Evolutionary conservation across 2,888 invertebrate species (phyloP).

Genomic region (Xestobium rufovillosum): DNA sequence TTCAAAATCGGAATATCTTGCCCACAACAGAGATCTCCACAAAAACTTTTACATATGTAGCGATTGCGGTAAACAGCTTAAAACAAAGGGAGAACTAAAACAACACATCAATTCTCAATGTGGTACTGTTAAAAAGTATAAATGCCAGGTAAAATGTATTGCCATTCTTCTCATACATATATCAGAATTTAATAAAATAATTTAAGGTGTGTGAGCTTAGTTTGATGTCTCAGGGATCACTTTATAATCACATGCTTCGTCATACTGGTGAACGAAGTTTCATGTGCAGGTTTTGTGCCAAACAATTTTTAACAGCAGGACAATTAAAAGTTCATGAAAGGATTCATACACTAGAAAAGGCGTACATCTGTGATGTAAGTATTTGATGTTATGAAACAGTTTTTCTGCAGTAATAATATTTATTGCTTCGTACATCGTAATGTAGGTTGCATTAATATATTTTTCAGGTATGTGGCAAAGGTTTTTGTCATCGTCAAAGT

Average conservation of each 20-base stretch:
- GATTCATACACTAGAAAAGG: conserved; percentile 37
- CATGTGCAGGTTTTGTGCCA: conserved; percentile 38
- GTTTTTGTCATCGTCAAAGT: conserved; percentile 46
- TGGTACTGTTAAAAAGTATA: conserved; percentile 40
- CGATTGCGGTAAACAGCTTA: conserved; percentile 43
- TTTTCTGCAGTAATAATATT: conserved; percentile 3
- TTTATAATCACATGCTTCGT: conserved; percentile 34
- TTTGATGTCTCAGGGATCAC: conserved; percentile 35
- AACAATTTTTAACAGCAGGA: conserved; percentile 34
- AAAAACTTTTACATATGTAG: conserved; percentile 39
- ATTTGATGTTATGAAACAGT: neutral
- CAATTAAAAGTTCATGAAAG: conserved; percentile 37
- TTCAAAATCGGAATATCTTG: conserved; percentile 36
- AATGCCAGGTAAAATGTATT: conserved; percentile 34
- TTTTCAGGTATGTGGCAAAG: conserved; percentile 43
- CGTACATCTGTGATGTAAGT: conserved; percentile 35
- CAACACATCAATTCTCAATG: conserved; percentile 40
- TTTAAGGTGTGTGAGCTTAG: conserved; percentile 32
- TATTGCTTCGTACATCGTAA: neutral
- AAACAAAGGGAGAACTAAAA: conserved; percentile 38
- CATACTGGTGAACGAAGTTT: conserved; percentile 31
- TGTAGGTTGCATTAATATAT: conserved; percentile 4
- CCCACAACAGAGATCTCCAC: conserved; percentile 39
- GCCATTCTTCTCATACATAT: conserved; percentile 5
- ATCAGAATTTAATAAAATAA: conserved; percentile 3